Conservation (phyloP, 2,113 vertebrate genomes). For the Oreochromis niloticus region DNA sequence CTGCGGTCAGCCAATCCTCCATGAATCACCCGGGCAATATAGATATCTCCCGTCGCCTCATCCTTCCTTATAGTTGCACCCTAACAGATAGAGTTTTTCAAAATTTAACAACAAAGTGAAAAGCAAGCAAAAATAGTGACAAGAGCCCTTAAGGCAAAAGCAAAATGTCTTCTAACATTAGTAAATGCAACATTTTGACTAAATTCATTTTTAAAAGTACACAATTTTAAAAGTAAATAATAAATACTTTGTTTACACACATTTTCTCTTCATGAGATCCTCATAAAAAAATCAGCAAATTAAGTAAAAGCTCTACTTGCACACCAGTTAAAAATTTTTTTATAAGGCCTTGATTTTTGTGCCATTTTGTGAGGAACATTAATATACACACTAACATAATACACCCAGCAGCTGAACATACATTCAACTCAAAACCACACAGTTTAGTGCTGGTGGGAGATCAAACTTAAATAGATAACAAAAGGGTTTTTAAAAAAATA, state of each 20-base stretch:
- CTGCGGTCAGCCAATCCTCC: constrained; percentile 89
- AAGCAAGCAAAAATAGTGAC: not conserved
- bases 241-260: not conserved
- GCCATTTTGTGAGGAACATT: not conserved
- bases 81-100: constrained; percentile 54
- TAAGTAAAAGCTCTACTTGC: not conserved
- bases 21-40: constrained; percentile 86
- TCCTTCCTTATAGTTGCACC: constrained; percentile 90
- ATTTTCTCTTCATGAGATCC: not conserved
- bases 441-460: not conserved
- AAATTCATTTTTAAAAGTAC: not conserved
- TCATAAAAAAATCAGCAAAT: not conserved
- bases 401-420: not conserved
- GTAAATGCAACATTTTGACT: not conserved
- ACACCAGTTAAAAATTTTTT: not conserved
- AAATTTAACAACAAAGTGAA: not conserved
- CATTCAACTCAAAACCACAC: not conserved
- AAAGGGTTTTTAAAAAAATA: not conserved
- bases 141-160: not conserved
- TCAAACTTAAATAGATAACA: not conserved
- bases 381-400: not conserved
- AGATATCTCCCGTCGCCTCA: constrained; percentile 83
- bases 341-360: not conserved
- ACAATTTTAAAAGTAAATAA: not conserved
- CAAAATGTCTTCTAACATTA: not conserved